These are phyloP conservation scores for Rhabdophis nuchalis DNA, from an alignment of 2,797 vertebrate species.

Conservation along the genomic window DNA sequence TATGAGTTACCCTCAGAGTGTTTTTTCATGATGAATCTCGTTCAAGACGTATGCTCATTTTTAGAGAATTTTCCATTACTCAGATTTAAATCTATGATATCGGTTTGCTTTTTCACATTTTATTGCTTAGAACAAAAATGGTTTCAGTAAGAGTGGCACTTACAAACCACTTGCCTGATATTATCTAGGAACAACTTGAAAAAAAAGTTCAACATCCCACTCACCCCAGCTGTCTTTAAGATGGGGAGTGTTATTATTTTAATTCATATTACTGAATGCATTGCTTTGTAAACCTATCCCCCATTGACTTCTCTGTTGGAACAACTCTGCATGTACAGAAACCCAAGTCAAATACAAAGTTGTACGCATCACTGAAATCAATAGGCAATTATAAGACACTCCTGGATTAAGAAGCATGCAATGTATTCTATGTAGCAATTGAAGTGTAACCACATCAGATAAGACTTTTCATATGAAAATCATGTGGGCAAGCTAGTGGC, in stretches of 20 bases:
- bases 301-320: not conserved
- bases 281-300: not conserved
- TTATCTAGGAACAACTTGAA: not conserved
- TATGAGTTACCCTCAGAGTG: not conserved
- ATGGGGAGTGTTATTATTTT: not conserved
- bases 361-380: not conserved
- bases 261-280: not conserved
- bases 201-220: not conserved
- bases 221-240: not conserved
- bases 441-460: not conserved
- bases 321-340: not conserved
- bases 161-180: not conserved
- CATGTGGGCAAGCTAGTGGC: not conserved
- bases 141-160: not conserved
- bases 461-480: slow-evolving; percentile 46
- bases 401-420: not conserved
- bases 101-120: not conserved
- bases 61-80: not conserved
- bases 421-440: slow-evolving; percentile 2
- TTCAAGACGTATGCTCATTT: not conserved
- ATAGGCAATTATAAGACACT: not conserved
- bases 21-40: not conserved
- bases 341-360: not conserved
- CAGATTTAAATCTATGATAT: not conserved
- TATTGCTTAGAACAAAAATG: not conserved